Evolutionary conservation across 2,888 invertebrate genomes (phyloP).

Genomic region (Melanchra persicariae): DNA sequence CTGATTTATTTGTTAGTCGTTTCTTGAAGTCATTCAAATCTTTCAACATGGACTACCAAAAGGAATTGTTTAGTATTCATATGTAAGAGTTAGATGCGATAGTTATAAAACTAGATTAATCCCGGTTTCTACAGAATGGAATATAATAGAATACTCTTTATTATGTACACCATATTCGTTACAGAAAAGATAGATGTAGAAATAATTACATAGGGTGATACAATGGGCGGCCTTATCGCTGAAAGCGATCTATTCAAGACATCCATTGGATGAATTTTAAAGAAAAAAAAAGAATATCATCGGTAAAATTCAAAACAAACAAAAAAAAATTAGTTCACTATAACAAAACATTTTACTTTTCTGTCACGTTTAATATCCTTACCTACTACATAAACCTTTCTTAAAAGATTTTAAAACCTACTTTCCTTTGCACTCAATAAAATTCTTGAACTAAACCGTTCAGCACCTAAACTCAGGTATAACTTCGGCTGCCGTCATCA

Average conservation of each 20-base stretch:
- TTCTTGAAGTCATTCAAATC: slow-evolving; percentile 71
- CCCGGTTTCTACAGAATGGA: too few species aligned
- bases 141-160: too few species aligned
- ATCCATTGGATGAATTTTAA: too few species aligned
- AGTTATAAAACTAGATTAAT: neutral
- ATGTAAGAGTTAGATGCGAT: neutral
- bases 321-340: neutral
- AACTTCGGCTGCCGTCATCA: slow-evolving; percentile 33
- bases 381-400: neutral
- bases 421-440: neutral
- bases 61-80: slow-evolving; percentile 12
- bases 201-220: too few species aligned
- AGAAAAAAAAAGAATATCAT: too few species aligned
- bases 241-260: too few species aligned
- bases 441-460: neutral
- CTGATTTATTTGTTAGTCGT: slow-evolving; percentile 83
- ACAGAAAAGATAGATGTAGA: too few species aligned
- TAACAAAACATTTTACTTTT: neutral
- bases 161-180: too few species aligned
- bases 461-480: slow-evolving; percentile 3
- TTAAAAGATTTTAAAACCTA: neutral
- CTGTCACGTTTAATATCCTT: neutral
- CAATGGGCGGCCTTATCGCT: too few species aligned
- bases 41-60: slow-evolving; percentile 29
- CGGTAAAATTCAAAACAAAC: too few species aligned